Evolutionary conservation across 2,888 invertebrate genomes (phyloP).

Genomic region (Xanthostigma xanthostigma): DNA sequence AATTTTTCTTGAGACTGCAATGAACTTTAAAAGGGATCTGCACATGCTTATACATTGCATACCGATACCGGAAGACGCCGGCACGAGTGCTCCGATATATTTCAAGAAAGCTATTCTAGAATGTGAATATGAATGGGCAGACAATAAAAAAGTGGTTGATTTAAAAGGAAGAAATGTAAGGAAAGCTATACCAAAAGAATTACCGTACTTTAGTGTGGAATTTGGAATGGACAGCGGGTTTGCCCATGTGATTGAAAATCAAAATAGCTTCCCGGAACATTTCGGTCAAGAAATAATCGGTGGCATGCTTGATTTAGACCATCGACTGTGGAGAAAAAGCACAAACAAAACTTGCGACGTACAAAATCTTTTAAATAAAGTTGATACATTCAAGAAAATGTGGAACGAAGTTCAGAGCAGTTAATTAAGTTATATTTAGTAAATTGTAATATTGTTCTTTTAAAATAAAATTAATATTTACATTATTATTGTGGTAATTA

Average conservation of each 20-base stretch:
- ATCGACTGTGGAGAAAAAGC: slow-evolving; percentile 72
- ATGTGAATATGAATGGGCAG: slow-evolving; percentile 88
- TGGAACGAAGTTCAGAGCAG: slow-evolving; percentile 38
- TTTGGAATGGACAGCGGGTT: slow-evolving; percentile 86
- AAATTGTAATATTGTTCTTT: no score
- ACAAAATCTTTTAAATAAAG: slow-evolving; percentile 49
- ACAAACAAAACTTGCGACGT: slow-evolving; percentile 56
- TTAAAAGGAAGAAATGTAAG: slow-evolving; percentile 57
- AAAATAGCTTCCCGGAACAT: slow-evolving; percentile 65
- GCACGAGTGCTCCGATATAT: slow-evolving; percentile 85
- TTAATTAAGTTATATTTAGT: no score
- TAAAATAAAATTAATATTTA: no score
- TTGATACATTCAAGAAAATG: slow-evolving; percentile 49
- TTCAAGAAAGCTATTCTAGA: slow-evolving; percentile 96
- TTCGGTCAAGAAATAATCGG: slow-evolving; percentile 95
- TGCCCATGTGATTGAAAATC: slow-evolving; percentile 95
- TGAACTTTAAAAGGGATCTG: slow-evolving; percentile 52
- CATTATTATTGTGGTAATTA: no score
- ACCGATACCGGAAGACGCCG: slow-evolving; percentile 67
- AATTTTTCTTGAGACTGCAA: slow-evolving; percentile 82
- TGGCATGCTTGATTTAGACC: slow-evolving; percentile 83
- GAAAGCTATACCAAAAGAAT: slow-evolving; percentile 74
- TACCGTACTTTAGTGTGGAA: slow-evolving; percentile 89
- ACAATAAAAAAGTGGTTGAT: slow-evolving; percentile 81
- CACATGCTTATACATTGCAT: slow-evolving; percentile 85